Evolutionary conservation across 2,797 vertebrate genomes (phyloP).

Genomic region (Tragelaphus oryx): DNA sequence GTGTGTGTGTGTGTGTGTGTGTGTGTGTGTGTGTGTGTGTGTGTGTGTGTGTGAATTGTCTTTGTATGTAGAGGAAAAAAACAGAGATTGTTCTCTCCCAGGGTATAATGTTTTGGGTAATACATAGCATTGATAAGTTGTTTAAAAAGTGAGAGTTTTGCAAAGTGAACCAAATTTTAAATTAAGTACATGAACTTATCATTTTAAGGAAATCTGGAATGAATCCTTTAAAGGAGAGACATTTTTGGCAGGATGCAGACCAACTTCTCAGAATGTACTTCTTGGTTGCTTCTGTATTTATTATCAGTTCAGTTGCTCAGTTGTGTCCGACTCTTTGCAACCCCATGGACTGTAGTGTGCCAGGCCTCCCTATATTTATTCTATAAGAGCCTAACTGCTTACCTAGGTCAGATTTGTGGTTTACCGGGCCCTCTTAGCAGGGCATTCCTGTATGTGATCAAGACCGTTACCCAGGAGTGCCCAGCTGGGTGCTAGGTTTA

Average conservation of each 20-base stretch:
- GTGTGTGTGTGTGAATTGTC: background rate
- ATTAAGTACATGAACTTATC: conserved; percentile 10
- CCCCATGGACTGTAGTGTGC: fast-evolving
- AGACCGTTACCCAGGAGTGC: background rate
- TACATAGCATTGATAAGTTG: background rate
- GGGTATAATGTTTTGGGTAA: background rate
- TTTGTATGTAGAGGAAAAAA: background rate
- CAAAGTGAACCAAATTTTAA: conserved; percentile 34
- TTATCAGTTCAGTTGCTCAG: background rate
- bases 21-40: too few species aligned
- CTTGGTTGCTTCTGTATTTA: background rate
- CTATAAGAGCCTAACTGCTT: background rate
- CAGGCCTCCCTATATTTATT: background rate
- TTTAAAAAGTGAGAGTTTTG: conserved; percentile 50
- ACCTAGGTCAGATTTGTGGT: background rate
- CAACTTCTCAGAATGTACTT: background rate
- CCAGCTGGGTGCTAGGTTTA: background rate
- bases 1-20: too few species aligned
- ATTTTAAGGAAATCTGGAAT: conserved; percentile 35
- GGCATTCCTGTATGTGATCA: background rate
- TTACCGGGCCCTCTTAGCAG: background rate
- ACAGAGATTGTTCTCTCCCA: background rate
- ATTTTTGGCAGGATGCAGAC: background rate
- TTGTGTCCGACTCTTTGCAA: background rate
- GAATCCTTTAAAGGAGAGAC: background rate